Evolutionary conservation across 2,888 invertebrate species (phyloP), one percentile per base, ranked within the genome.

Genomic region (Merodon equestris): DNA sequence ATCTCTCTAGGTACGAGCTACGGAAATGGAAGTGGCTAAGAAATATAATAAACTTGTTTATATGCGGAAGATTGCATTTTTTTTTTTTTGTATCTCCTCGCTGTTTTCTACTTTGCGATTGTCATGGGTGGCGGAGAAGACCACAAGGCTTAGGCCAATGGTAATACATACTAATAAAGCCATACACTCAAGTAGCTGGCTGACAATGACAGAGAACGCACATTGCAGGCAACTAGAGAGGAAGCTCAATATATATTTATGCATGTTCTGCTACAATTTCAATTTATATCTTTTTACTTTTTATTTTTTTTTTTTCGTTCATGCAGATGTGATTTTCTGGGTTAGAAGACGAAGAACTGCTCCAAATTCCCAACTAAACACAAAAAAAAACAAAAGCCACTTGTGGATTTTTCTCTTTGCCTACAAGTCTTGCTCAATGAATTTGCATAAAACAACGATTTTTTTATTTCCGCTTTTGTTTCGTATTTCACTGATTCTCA

Each of bases 291-390:
- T 54, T 38, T 60, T 47, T 58, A 40, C 17, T 54, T 68, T 9
- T 44, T 45, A 42, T 40, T 58, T 34, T 54, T 54, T 18, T 4
- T 47, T 17, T 60, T 60, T 60, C 57, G 36, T 74, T 79, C 74
- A 79, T 70, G 79, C 79, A 74, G 64, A 79, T 73, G 74, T 79
- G 79, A 54, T 79, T 79, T 79, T 79, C 79, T 74, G 44, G 79
- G 79, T 79, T 74, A 79, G 60, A 79, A 73, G 27, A 27, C 27
- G 27, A 27, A 27, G 76, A 51, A 64, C 50, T 79, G 70, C 47
- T 79, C 79, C 79, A 68, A 74, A 74, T 66, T 73, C 66, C 34
- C 38, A 42, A 50, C 15, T 54, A 38, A n/a, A n/a, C n/a, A n/a
- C n/a, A n/a, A 58, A 63, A 64, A 27, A 27, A 7, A 27, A 2